phyloP scores from a whole-genome alignment of 2,888 invertebrate species.

The Tenthredo scrophulariae region DNA sequence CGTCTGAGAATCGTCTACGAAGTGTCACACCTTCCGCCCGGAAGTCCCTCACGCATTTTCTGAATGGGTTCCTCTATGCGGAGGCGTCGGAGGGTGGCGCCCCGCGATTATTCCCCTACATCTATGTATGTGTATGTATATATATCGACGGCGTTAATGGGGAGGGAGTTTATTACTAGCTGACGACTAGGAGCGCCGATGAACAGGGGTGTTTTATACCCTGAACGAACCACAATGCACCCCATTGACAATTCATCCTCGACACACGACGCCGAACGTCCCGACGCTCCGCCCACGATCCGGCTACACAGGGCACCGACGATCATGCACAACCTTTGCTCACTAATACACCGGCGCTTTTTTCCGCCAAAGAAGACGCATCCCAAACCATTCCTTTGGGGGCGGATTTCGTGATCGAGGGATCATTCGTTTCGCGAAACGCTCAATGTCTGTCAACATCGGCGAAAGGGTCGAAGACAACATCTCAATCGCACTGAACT shows the following conservation, averaged over 20 bases:
- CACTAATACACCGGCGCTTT: not conserved
- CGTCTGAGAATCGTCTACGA: not conserved
- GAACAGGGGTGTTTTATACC: conserved; percentile 44
- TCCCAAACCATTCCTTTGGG: not conserved
- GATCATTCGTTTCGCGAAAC: conserved; percentile 4
- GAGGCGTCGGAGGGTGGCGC: conserved; percentile 48
- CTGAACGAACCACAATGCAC: conserved; percentile 49
- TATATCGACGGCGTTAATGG: conserved; percentile 9
- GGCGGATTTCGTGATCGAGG: not conserved
- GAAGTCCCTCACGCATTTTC: conserved; percentile 18
- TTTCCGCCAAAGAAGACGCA: conserved; percentile 28
- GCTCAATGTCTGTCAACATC: not conserved
- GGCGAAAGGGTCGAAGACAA: not conserved
- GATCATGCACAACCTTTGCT: not conserved
- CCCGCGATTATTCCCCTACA: conserved; percentile 27
- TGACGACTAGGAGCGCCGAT: conserved; percentile 19
- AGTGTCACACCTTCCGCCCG: conserved; percentile 46
- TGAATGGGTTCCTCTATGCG: conserved; percentile 46
- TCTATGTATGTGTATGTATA: not conserved
- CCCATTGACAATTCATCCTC: conserved; percentile 53
- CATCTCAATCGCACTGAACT: not conserved
- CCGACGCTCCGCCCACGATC: conserved; percentile 76
- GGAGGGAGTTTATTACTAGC: conserved; percentile 48
- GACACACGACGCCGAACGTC: conserved; percentile 74
- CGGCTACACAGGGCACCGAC: conserved; percentile 70